Conservation (phyloP, 2,797 vertebrate genomes). For the Poeciliopsis presidionis region DNA sequence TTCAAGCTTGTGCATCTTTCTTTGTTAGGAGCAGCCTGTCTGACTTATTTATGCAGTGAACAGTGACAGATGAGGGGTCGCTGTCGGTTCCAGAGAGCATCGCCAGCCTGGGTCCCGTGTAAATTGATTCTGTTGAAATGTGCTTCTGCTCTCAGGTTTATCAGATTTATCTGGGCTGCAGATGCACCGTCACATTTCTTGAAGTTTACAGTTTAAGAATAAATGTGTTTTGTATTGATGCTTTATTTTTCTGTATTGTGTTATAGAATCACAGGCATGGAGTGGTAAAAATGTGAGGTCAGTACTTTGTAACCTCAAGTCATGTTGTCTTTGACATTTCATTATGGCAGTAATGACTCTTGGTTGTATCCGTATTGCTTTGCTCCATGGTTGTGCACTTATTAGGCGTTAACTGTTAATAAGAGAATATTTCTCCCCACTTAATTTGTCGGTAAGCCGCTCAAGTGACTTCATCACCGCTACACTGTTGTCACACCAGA, state of each 20-base stretch:
- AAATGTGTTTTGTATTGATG: slow-evolving; percentile 2
- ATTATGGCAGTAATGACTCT: slow-evolving; percentile 23
- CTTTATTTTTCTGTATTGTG: slow-evolving; percentile 25
- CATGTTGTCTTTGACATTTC: slow-evolving; percentile 26
- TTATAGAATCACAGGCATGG: neutral
- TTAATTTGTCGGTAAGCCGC: slow-evolving; percentile 3
- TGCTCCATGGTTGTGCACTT: slow-evolving; percentile 16
- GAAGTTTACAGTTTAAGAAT: slow-evolving; percentile 1
- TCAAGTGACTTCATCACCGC: neutral
- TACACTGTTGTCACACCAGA: slow-evolving; percentile 1
- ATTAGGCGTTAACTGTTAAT: neutral
- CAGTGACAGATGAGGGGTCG: slow-evolving; percentile 12
- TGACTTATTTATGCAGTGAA: slow-evolving; percentile 18
- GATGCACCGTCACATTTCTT: slow-evolving; percentile 24
- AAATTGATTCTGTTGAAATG: slow-evolving; percentile 16
- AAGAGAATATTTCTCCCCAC: neutral
- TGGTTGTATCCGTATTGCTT: neutral
- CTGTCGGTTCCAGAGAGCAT: slow-evolving; percentile 10
- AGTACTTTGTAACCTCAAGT: slow-evolving; percentile 19
- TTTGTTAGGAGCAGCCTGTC: slow-evolving; percentile 21
- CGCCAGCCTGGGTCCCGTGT: slow-evolving; percentile 23
- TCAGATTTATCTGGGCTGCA: slow-evolving; percentile 60
- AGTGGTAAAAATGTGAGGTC: slow-evolving; percentile 16
- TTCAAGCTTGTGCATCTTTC: slow-evolving; percentile 20
- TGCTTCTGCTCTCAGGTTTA: slow-evolving; percentile 36